A percentile compares a stretch with the other conserved stretches of the same genome.
Conservation (phyloP, 1,140 invertebrate species). For the Cataglyphis hispanica region DNA sequence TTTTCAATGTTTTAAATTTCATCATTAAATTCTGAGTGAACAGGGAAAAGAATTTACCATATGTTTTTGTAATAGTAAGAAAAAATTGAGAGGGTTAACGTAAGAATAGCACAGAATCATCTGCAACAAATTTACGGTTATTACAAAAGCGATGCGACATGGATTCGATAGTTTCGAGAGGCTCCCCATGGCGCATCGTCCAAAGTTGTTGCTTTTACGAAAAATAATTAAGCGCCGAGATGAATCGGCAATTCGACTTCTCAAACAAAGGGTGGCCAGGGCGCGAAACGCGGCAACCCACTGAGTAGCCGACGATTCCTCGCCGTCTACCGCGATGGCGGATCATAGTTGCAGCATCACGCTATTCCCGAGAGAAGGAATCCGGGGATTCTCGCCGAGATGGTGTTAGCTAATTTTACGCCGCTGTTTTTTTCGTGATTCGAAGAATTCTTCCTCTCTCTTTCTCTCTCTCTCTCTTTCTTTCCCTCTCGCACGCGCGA, state of each 20-base stretch:
- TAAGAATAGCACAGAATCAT: not conserved
- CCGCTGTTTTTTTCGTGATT: constrained; percentile 72
- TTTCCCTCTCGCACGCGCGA: not conserved
- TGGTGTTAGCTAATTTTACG: constrained; percentile 78
- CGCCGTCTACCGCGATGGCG: constrained; percentile 35
- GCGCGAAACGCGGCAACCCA: constrained; percentile 58
- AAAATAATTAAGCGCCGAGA: constrained; percentile 56
- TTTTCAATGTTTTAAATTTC: too few species aligned
- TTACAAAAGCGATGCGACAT: not conserved
- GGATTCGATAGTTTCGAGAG: not conserved
- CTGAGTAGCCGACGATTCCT: constrained; percentile 50
- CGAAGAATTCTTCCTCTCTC: constrained; percentile 49
- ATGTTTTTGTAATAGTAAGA: not conserved
- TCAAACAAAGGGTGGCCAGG: constrained; percentile 51
- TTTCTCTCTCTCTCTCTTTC: not conserved
- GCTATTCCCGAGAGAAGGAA: constrained; percentile 55
- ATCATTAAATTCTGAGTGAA: not conserved
- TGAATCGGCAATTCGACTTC: constrained; percentile 56
- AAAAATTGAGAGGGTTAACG: constrained; percentile 19
- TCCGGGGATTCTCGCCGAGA: constrained; percentile 23
- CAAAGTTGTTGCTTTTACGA: constrained; percentile 35
- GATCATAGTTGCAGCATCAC: constrained; percentile 78
- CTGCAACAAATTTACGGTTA: not conserved
- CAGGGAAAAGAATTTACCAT: not conserved
- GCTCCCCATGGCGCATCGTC: constrained; percentile 22